Percentiles rank a stretch among this genome's conserved stretches.
These are phyloP conservation scores for Stichodactyla helianthus DNA, from an alignment of 64 coral and sea anemone species.

Conservation along the genomic window DNA sequence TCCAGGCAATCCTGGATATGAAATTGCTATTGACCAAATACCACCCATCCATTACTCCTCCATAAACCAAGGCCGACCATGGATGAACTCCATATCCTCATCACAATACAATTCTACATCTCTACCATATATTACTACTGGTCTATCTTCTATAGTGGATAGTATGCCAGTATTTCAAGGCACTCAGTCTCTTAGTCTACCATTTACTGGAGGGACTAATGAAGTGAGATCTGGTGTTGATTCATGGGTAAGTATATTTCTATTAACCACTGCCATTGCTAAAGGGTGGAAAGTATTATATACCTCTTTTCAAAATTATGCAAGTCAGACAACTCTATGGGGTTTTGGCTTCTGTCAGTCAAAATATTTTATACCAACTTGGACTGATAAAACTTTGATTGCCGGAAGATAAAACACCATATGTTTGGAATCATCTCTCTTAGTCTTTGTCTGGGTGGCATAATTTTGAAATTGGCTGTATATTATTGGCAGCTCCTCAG, in stretches of 20 bases:
- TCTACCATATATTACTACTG: conserved; percentile 50
- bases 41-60: conserved; percentile 41
- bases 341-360: no score
- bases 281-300: no score
- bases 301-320: no score
- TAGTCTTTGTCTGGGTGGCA: no score
- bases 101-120: conserved; percentile 17
- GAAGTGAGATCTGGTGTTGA: conserved; percentile 32
- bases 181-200: conserved; percentile 34
- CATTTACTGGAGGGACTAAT: background rate
- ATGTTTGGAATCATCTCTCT: no score
- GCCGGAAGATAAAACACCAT: no score
- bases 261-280: no score
- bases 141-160: conserved; percentile 15
- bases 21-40: conserved; percentile 56
- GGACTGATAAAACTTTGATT: no score
- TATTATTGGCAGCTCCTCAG: no score
- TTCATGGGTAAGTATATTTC: conserved; percentile 22
- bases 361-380: no score
- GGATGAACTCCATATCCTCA: conserved; percentile 8
- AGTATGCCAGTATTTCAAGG: conserved; percentile 16
- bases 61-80: conserved; percentile 30
- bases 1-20: conserved; percentile 72
- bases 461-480: no score
- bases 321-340: no score